Base-by-base conservation (phyloP, 30 jellyfish, hydroid and myxozoan species). In the Turritopsis rubra region DNA sequence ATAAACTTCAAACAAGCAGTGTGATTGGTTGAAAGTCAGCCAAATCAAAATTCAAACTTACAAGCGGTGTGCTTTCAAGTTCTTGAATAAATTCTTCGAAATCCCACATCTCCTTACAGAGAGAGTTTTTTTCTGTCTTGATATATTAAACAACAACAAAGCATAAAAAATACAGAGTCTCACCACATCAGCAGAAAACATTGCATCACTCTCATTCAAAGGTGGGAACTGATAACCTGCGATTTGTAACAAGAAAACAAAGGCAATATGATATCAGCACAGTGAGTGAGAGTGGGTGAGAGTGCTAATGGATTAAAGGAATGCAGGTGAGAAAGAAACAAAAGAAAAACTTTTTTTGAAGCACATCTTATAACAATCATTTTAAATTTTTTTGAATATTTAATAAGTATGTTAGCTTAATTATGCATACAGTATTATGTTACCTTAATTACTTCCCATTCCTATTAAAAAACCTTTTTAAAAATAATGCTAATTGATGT, bases 111-210 rank as follows among this genome's bases (percentile, higher is more conserved):
- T 13, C 9, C 22, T 17, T 21, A 21, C 13, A n/a, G 8, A 4
- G 19, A 4, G 27, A n/a, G 83, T 25, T 74, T 4, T 3, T 3
- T 25, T 3, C 76, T 25, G 76, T n/a, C 30, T 22, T 7, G 7
- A 66, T n/a, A 24, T 74, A 8, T 29, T 74, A 30, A 74, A 74
- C 31, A 20, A 74, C 52, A 20, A 74, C 18, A 74, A 74, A 74
- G 16, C 28, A 29, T n/a, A n/a, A 74, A n/a, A 16, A 24, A n/a
- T 72, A 21, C 28, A 7, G 21, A 9, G 9, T 68, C 94, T 87
- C 75, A 92, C 98, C 79, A 85, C 83, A 84, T 92, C 98, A 24
- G 98, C 95, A 27, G 87, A 29, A 82, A 88, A 92, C 98, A 92
- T 92, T 1, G 98, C 98, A 41, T 92, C 98, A 52, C 96, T 87